Evolutionary conservation across 2,888 invertebrate species (phyloP).

Genomic region (Andrena chrysosceles): DNA sequence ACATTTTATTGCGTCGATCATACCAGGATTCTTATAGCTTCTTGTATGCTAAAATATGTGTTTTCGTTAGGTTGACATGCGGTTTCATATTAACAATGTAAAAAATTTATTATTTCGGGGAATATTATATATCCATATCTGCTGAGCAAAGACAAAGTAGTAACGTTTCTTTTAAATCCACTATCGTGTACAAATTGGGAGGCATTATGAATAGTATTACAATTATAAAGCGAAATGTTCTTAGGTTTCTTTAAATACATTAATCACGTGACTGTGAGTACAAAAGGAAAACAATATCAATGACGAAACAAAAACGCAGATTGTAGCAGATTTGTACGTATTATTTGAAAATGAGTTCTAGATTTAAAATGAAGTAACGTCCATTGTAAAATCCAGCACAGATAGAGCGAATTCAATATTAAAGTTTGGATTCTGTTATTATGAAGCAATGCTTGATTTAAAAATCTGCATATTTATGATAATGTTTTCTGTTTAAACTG

Average conservation of each 20-base stretch:
- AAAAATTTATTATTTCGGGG: slow-evolving; percentile 42
- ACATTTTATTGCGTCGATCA: slow-evolving; percentile 20
- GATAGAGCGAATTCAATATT: slow-evolving; percentile 10
- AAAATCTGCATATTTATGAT: slow-evolving; percentile 1
- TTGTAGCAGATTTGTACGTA: slow-evolving; percentile 30
- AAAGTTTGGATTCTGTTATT: slow-evolving; percentile 16
- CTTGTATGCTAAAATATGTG: slow-evolving; percentile 23
- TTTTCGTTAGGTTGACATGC: slow-evolving; percentile 20
- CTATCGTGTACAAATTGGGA: slow-evolving; percentile 58
- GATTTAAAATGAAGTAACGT: slow-evolving; percentile 29
- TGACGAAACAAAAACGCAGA: slow-evolving; percentile 35
- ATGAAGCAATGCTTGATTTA: not conserved
- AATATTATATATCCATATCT: slow-evolving; percentile 48
- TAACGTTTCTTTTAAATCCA: slow-evolving; percentile 39
- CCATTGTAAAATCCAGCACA: slow-evolving; percentile 24
- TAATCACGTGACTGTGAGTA: slow-evolving; percentile 60
- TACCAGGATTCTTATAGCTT: slow-evolving; percentile 29
- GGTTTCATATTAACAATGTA: slow-evolving; percentile 22
- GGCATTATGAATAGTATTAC: slow-evolving; percentile 60
- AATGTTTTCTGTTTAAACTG: slow-evolving; percentile 1
- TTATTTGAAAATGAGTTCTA: slow-evolving; percentile 20
- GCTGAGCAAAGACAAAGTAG: slow-evolving; percentile 42
- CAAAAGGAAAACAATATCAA: slow-evolving; percentile 58
- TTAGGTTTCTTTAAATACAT: slow-evolving; percentile 34
- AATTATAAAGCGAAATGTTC: slow-evolving; percentile 31